phyloP scores from a whole-genome alignment of 2,888 invertebrate genomes.

The Drosophila stalkeri region DNA sequence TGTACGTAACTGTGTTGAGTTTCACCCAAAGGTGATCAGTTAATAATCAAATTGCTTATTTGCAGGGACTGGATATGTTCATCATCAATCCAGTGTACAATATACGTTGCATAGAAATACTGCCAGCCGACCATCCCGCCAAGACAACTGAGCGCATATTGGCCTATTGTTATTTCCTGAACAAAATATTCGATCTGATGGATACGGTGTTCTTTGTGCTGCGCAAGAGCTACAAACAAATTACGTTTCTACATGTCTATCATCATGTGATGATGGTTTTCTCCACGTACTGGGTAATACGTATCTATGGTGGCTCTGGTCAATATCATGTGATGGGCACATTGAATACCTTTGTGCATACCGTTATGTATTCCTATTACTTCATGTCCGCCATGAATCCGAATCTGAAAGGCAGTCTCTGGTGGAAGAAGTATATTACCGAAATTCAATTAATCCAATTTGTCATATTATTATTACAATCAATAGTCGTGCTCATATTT shows the following conservation, averaged over 20 bases:
- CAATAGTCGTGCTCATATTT: constrained; percentile 28
- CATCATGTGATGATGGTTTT: constrained; percentile 57
- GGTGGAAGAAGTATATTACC: constrained; percentile 93
- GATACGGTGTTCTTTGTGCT: constrained; percentile 65
- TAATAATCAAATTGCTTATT: constrained; percentile 1
- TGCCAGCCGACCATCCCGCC: constrained; percentile 9
- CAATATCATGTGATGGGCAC: constrained; percentile 88
- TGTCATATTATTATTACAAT: constrained; percentile 29
- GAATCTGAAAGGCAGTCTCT: constrained; percentile 88
- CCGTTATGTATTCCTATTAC: constrained; percentile 94
- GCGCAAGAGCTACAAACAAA: constrained; percentile 63
- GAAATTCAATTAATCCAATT: constrained; percentile 92
- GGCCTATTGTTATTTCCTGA: constrained; percentile 27
- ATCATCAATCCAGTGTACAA: constrained; percentile 1
- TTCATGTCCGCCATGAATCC: constrained; percentile 90
- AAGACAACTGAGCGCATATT: constrained; percentile 29
- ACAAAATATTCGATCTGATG: constrained; percentile 57
- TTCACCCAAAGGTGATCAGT: background rate
- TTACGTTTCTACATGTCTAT: constrained; percentile 61
- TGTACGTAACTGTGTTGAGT: constrained; percentile 57
- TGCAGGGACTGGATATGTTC: constrained; percentile 7
- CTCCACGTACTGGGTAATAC: constrained; percentile 5
- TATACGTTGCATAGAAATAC: constrained; percentile 21
- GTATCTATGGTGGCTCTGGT: constrained; percentile 87
- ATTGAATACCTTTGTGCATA: constrained; percentile 91